Conservation (phyloP, 2,113 vertebrate genomes). For the Marcusenius ussheri region DNA sequence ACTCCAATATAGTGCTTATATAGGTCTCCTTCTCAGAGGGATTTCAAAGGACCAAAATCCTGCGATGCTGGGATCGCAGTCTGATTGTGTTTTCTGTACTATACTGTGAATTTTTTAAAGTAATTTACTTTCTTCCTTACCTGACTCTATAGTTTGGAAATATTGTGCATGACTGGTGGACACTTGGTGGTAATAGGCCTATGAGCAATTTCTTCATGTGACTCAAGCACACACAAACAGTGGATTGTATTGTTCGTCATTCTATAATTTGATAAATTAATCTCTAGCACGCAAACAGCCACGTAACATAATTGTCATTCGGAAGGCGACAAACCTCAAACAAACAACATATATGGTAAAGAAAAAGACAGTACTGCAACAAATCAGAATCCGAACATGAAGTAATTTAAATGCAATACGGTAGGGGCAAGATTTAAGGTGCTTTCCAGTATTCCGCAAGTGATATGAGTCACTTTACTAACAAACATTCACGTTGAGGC, state of each 20-base stretch:
- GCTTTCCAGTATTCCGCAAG: not conserved
- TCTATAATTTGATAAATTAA: not conserved
- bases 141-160: not conserved
- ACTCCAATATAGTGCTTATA: not conserved
- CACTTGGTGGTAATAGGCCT: not conserved
- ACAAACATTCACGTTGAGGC: not conserved
- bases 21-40: not conserved
- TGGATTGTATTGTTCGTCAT: not conserved
- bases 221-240: not conserved
- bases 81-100: not conserved
- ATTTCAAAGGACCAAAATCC: not conserved
- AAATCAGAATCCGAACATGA: not conserved
- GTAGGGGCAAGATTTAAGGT: not conserved
- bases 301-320: not conserved
- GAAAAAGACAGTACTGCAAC: not conserved
- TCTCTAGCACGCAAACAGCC: not conserved
- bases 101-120: not conserved
- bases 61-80: not conserved
- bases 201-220: not conserved
- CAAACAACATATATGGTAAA: not conserved
- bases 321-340: not conserved
- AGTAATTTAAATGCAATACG: not conserved
- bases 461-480: not conserved
- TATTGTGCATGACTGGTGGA: not conserved
- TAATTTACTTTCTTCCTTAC: not conserved